Percentiles rank a stretch among this genome's conserved stretches.
phyloP scores from a whole-genome alignment of 2,797 vertebrate species.

The Benthosema pterotum region DNA sequence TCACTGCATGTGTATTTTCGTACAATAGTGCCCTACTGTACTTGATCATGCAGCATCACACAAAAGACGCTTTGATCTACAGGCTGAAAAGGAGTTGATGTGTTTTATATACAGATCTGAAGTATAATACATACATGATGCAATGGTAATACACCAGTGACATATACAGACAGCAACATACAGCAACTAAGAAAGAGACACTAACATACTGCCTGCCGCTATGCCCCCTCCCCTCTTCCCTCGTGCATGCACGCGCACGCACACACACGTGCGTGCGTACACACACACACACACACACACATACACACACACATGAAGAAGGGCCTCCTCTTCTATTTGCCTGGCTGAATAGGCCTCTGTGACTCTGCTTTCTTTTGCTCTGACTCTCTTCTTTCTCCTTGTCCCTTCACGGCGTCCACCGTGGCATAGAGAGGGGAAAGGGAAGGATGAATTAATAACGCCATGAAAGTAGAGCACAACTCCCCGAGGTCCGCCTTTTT shows the following conservation, averaged over 20 bases:
- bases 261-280: neutral
- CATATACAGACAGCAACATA: neutral
- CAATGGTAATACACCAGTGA: too few species aligned
- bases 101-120: too few species aligned
- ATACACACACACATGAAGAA: neutral
- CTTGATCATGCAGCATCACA: too few species aligned
- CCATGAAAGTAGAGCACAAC: conserved; percentile 79
- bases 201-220: neutral
- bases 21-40: too few species aligned
- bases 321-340: too few species aligned
- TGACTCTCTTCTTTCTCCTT: conserved; percentile 22
- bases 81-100: too few species aligned
- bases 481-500: conserved; percentile 78
- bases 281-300: conserved; percentile 3
- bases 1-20: too few species aligned
- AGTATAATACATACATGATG: too few species aligned
- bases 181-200: neutral
- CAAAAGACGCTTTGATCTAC: too few species aligned
- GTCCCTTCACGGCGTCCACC: conserved; percentile 41
- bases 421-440: conserved; percentile 60
- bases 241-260: too few species aligned
- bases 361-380: conserved; percentile 32
- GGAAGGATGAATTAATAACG: conserved; percentile 75
- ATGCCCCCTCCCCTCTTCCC: neutral
- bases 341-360: conserved; percentile 19